A percentile compares a stretch with the other conserved stretches of the same genome.
phyloP scores from a whole-genome alignment of 2,888 invertebrate species.

The Crocallis elinguaria region DNA sequence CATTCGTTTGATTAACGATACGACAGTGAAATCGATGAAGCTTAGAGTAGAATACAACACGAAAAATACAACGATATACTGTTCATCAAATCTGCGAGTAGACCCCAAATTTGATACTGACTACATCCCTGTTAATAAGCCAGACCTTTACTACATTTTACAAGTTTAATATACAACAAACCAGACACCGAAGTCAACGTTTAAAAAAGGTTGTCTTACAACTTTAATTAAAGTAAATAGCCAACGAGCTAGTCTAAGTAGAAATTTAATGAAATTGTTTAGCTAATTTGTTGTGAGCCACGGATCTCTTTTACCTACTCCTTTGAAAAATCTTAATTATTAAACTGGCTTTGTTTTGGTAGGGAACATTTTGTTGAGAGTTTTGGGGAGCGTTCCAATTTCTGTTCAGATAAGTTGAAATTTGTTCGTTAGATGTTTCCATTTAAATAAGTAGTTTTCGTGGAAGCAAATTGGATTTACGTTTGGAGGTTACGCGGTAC shows the following conservation, averaged over 20 bases:
- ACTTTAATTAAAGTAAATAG: slow-evolving; percentile 51
- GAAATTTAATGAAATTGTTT: slow-evolving; percentile 46
- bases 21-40: too few relatives aligned
- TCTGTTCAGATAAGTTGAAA: slow-evolving; percentile 12
- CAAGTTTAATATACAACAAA: slow-evolving; percentile 21
- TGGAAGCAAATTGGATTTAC: neutral
- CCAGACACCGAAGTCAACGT: slow-evolving; percentile 15
- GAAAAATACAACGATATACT: too few relatives aligned
- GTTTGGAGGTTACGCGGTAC: slow-evolving; percentile 1
- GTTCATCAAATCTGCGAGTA: too few relatives aligned
- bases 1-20: too few relatives aligned
- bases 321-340: slow-evolving; percentile 43
- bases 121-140: neutral
- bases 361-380: slow-evolving; percentile 16
- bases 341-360: slow-evolving; percentile 28
- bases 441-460: slow-evolving; percentile 17
- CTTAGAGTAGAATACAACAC: too few relatives aligned
- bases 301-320: slow-evolving; percentile 31
- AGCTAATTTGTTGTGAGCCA: slow-evolving; percentile 48
- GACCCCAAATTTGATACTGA: too few relatives aligned
- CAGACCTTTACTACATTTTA: slow-evolving; percentile 10
- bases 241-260: slow-evolving; percentile 39
- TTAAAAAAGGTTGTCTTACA: slow-evolving; percentile 40
- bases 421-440: slow-evolving; percentile 10
- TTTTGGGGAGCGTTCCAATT: slow-evolving; percentile 9